phyloP scores from a whole-genome alignment of 2,797 vertebrate species.

The Arrhamphus sclerolepis region DNA sequence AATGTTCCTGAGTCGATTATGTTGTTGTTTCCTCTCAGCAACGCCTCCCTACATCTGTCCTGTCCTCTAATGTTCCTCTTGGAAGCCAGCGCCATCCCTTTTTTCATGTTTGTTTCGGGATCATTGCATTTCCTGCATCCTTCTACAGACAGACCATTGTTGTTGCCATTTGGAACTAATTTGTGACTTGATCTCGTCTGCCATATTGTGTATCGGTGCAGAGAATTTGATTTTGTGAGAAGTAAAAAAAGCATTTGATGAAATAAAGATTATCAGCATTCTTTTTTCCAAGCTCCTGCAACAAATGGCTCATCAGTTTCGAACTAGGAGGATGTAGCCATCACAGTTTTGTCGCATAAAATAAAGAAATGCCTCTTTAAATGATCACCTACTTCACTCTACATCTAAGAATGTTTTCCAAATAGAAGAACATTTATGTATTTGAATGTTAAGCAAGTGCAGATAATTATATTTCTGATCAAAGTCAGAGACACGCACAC shows the following conservation, averaged over 20 bases:
- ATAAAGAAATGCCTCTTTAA: too few relatives aligned
- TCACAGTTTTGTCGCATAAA: too few relatives aligned
- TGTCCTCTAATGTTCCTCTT: slow-evolving; percentile 61
- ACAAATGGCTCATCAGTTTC: too few relatives aligned
- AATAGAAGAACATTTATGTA: neutral
- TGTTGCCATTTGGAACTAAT: slow-evolving; percentile 7
- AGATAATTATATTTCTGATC: neutral
- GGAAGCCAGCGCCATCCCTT: slow-evolving; percentile 30
- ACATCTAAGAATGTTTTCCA: neutral
- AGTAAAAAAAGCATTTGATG: too few relatives aligned
- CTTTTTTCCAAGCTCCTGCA: too few relatives aligned
- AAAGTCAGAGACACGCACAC: neutral
- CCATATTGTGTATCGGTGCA: neutral
- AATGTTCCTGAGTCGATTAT: slow-evolving; percentile 75
- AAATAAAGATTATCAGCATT: too few relatives aligned
- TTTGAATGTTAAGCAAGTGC: neutral
- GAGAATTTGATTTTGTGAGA: neutral
- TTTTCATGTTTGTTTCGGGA: slow-evolving; percentile 22
- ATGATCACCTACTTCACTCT: too few relatives aligned
- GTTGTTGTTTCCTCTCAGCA: slow-evolving; percentile 67
- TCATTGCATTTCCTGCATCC: slow-evolving; percentile 41
- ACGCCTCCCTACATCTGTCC: slow-evolving; percentile 58
- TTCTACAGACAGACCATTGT: slow-evolving; percentile 1
- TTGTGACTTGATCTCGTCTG: neutral
- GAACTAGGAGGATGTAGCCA: too few relatives aligned